Conservation (phyloP, 1,140 invertebrate species). For the Calycopis cecrops region DNA sequence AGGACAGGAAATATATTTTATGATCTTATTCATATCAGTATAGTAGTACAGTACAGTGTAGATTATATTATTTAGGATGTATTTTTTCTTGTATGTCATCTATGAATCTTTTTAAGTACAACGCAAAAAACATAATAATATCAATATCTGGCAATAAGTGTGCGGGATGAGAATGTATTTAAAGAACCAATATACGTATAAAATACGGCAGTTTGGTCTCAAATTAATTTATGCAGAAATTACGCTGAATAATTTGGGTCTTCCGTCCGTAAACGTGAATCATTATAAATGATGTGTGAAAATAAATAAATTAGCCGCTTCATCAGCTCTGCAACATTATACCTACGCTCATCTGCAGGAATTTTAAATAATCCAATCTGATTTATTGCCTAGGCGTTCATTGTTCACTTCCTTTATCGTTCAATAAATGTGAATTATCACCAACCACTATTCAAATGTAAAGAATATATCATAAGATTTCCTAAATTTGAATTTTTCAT, state of each 20-base stretch:
- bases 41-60: too few relatives aligned
- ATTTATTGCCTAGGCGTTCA: conserved; percentile 44
- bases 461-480: conserved; percentile 56
- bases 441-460: conserved; percentile 36
- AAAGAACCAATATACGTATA: too few relatives aligned
- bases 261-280: conserved; percentile 4
- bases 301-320: conserved; percentile 31
- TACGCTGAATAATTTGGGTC: conserved; percentile 4
- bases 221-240: not conserved
- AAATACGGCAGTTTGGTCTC: not conserved
- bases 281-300: conserved; percentile 3
- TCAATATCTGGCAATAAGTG: too few relatives aligned
- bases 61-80: too few relatives aligned
- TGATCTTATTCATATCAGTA: too few relatives aligned
- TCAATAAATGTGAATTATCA: conserved; percentile 59
- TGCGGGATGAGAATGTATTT: too few relatives aligned
- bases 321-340: conserved; percentile 22
- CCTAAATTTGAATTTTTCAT: conserved; percentile 48
- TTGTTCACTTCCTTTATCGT: conserved; percentile 50
- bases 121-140: too few relatives aligned
- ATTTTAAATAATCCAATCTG: conserved; percentile 18
- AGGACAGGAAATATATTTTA: too few relatives aligned
- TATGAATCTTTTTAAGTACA: too few relatives aligned
- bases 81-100: too few relatives aligned
- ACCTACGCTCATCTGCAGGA: conserved; percentile 4